Evolutionary conservation across 2,113 vertebrate species (phyloP).

Genomic region (Rhinichthys klamathensis): DNA sequence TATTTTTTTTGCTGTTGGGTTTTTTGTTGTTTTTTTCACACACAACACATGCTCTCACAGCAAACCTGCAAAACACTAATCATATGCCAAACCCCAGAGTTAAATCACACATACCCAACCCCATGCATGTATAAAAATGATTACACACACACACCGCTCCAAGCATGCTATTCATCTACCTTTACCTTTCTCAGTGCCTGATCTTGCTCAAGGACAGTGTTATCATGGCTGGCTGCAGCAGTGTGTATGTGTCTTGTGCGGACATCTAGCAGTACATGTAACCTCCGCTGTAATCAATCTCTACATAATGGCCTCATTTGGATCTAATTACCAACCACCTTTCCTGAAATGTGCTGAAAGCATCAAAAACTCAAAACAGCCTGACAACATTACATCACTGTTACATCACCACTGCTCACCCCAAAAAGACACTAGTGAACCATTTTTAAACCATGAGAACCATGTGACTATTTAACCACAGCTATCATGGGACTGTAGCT

Average conservation of each 20-base stretch:
- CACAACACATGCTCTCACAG: background rate
- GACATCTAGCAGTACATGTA: constrained; percentile 7
- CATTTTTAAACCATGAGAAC: background rate
- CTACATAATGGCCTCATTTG: constrained; percentile 43
- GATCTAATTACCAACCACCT: constrained; percentile 20
- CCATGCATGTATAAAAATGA: constrained; percentile 7
- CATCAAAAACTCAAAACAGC: constrained; percentile 16
- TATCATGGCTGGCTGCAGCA: background rate
- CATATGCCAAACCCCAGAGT: constrained; percentile 6
- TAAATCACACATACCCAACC: background rate
- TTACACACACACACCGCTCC: background rate
- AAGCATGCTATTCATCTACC: constrained; percentile 24
- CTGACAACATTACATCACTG: background rate
- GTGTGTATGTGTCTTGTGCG: background rate
- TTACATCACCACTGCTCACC: constrained; percentile 21
- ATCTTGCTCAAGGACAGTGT: constrained; percentile 44
- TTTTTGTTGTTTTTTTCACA: background rate
- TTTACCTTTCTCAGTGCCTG: constrained; percentile 25
- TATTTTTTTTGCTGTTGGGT: background rate
- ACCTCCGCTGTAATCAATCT: constrained; percentile 43
- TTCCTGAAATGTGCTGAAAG: constrained; percentile 33
- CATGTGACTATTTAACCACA: background rate
- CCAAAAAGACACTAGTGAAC: background rate
- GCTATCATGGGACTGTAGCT: constrained; percentile 3
- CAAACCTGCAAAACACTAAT: background rate